Evolutionary conservation across 2,113 vertebrate genomes (phyloP).

Genomic region (Rhabdornis inornatus): DNA sequence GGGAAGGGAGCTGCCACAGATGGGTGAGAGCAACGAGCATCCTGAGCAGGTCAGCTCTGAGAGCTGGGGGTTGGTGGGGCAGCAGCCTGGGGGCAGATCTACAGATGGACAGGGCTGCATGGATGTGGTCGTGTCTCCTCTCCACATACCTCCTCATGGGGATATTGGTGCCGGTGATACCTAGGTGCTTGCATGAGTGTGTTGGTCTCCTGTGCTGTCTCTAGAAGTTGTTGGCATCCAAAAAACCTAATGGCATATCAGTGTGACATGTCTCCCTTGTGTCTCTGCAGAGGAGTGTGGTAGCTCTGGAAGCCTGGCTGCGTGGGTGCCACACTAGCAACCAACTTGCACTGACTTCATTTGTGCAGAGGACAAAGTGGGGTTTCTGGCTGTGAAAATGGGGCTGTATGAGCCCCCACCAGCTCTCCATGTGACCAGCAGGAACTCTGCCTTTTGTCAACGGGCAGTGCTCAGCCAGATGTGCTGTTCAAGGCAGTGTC

Average conservation of each 20-base stretch:
- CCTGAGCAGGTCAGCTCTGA: background rate
- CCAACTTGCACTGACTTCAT: background rate
- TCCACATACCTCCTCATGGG: fast-evolving
- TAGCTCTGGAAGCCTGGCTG: background rate
- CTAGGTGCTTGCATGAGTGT: background rate
- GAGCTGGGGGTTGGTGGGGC: background rate
- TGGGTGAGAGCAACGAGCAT: fast-evolving
- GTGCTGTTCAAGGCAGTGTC: fast-evolving
- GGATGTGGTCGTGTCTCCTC: background rate
- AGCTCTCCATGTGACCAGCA: background rate
- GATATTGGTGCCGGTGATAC: background rate
- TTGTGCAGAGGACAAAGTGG: background rate
- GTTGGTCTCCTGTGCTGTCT: background rate
- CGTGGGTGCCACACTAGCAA: background rate
- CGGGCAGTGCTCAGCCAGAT: background rate
- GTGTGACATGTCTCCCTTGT: background rate
- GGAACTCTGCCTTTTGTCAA: background rate
- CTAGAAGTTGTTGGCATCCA: background rate
- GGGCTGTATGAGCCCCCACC: background rate
- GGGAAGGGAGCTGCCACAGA: background rate
- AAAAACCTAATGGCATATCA: background rate
- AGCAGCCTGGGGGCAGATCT: background rate
- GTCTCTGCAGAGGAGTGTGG: fast-evolving
- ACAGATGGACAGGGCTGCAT: background rate
- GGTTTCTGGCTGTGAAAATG: background rate